phyloP scores from a whole-genome alignment of 2,888 invertebrate genomes.

The Tipula unca region DNA sequence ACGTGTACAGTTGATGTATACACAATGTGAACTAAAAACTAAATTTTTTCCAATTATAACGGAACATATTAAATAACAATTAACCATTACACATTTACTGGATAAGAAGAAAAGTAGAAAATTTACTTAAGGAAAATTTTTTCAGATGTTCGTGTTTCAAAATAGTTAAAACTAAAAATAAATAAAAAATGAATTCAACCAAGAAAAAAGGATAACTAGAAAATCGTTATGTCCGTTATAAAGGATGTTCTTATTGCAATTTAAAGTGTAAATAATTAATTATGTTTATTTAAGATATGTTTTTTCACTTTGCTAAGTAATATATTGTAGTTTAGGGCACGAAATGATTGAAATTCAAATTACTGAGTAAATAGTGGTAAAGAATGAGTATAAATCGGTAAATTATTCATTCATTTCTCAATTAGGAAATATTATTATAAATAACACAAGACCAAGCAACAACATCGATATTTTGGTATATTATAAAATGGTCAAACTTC shows the following conservation, averaged over 20 bases:
- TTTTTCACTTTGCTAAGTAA: not conserved
- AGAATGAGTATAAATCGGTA: not conserved
- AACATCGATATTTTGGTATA: too few relatives aligned
- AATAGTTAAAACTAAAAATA: not conserved
- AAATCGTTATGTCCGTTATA: not conserved
- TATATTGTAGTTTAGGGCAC: not conserved
- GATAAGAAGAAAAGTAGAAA: not conserved
- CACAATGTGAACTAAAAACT: too few relatives aligned
- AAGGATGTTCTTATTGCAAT: slow-evolving; percentile 14
- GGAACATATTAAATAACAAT: not conserved
- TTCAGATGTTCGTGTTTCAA: not conserved
- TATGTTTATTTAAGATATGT: not conserved
- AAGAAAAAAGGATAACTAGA: not conserved
- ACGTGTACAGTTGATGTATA: too few relatives aligned
- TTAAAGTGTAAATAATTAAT: slow-evolving; percentile 14
- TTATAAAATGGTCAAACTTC: too few relatives aligned
- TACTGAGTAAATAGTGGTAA: not conserved
- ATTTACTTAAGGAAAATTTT: not conserved
- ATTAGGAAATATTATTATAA: too few relatives aligned
- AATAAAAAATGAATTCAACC: not conserved
- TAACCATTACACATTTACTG: not conserved
- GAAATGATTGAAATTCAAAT: not conserved
- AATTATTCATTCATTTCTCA: too few relatives aligned
- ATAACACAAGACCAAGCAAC: too few relatives aligned
- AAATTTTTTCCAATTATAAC: not conserved